Conservation (phyloP, 1,140 invertebrate genomes). For the Latrodectus geometricus region DNA sequence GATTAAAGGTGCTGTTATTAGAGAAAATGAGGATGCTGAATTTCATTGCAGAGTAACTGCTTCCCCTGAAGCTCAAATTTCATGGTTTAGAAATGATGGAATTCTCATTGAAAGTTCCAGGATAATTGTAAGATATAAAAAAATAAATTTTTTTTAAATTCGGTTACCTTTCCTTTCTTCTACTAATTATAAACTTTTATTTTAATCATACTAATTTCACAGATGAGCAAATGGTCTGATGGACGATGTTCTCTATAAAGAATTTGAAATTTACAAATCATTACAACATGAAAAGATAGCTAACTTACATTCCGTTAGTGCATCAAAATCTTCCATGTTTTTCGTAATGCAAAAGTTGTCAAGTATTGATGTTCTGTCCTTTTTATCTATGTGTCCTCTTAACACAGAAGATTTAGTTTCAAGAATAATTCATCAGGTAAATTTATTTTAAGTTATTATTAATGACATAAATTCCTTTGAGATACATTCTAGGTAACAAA, state of each 20-base stretch:
- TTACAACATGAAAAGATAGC: constrained; percentile 88
- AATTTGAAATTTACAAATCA: constrained; percentile 84
- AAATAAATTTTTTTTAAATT: too few relatives aligned
- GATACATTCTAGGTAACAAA: too few relatives aligned
- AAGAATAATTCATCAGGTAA: constrained; percentile 79
- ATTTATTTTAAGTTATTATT: neutral
- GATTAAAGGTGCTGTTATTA: constrained; percentile 77
- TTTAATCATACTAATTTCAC: too few relatives aligned
- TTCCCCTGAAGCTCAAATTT: too few relatives aligned
- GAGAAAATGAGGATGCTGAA: constrained; percentile 80
- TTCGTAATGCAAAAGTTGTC: constrained; percentile 85
- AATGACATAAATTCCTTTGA: too few relatives aligned
- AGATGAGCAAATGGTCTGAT: too few relatives aligned
- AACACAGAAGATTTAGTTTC: constrained; percentile 92
- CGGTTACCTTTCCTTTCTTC: too few relatives aligned
- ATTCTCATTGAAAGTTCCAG: too few relatives aligned
- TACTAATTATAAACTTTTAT: too few relatives aligned
- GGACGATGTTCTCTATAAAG: too few relatives aligned
- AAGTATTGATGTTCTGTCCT: constrained; percentile 85
- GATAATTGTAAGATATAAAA: constrained; percentile 69
- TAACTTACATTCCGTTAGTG: constrained; percentile 74
- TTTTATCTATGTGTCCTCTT: constrained; percentile 85
- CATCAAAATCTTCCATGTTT: constrained; percentile 60
- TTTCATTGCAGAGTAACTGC: too few relatives aligned
- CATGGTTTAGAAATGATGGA: too few relatives aligned